These are phyloP conservation scores for Asbolus verrucosus DNA, from an alignment of 1,140 invertebrate species.

Conservation along the genomic window DNA sequence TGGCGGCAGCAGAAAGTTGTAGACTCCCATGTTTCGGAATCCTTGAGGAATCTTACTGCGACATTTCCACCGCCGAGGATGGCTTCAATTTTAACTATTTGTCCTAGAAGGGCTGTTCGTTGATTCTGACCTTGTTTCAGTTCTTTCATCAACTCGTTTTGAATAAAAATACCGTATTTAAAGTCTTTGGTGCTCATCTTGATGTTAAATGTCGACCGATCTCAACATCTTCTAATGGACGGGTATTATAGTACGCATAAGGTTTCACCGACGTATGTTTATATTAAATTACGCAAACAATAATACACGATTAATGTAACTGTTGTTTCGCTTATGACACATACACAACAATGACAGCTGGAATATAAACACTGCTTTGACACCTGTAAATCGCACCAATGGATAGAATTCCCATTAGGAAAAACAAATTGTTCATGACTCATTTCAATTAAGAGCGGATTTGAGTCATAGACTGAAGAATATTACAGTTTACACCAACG, in stretches of 20 bases:
- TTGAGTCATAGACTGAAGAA: too few species aligned
- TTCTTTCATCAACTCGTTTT: constrained; percentile 57
- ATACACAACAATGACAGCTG: constrained; percentile 26
- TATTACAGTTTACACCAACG: too few species aligned
- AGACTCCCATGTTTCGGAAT: constrained; percentile 58
- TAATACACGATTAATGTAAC: constrained; percentile 3
- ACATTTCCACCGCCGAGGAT: constrained; percentile 50
- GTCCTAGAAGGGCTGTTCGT: constrained; percentile 58
- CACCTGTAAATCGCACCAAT: constrained; percentile 15
- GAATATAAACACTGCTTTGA: constrained; percentile 27
- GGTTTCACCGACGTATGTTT: too few species aligned
- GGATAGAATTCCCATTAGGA: constrained; percentile 9
- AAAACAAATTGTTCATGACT: background rate
- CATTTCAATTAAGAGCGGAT: background rate
- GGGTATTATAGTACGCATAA: too few species aligned
- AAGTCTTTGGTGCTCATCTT: constrained; percentile 56
- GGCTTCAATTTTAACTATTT: constrained; percentile 60
- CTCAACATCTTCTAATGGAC: constrained; percentile 13
- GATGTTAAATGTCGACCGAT: background rate
- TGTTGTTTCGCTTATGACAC: constrained; percentile 13
- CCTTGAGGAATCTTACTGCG: constrained; percentile 58
- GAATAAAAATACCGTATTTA: constrained; percentile 57
- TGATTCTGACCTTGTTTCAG: constrained; percentile 41
- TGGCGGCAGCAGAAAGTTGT: constrained; percentile 56
- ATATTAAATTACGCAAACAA: background rate